A percentile compares a stretch with the other conserved stretches of the same genome.
These are phyloP conservation scores for Trichosurus vulpecula DNA, from an alignment of 2,797 vertebrate genomes.

Conservation along the genomic window DNA sequence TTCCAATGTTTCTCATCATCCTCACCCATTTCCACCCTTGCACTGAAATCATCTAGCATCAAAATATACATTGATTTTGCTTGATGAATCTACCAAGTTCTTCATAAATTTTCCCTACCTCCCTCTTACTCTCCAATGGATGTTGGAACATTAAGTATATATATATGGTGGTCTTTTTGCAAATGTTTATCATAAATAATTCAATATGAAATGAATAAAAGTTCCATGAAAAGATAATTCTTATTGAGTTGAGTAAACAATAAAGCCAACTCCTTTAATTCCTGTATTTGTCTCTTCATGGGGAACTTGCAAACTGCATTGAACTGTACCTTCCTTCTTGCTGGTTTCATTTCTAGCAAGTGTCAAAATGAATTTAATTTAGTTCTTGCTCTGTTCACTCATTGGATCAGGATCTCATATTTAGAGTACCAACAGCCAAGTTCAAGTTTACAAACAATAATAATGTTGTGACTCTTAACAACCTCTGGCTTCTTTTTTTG, in stretches of 20 bases:
- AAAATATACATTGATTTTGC: background rate
- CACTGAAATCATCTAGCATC: background rate
- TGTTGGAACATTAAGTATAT: background rate
- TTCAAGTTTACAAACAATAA: background rate
- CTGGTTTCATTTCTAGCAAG: background rate
- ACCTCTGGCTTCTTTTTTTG: background rate
- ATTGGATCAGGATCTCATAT: background rate
- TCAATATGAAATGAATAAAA: background rate
- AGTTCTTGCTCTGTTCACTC: background rate
- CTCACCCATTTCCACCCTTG: background rate
- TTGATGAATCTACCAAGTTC: background rate
- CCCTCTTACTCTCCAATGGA: background rate
- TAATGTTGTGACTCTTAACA: background rate
- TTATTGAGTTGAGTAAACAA: background rate
- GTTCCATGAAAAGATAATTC: background rate
- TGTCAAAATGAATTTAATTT: background rate
- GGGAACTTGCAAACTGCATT: background rate
- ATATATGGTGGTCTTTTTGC: background rate
- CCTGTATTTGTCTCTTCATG: background rate
- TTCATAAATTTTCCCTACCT: background rate
- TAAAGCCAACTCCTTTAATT: background rate
- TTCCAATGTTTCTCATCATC: background rate
- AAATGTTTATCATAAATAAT: background rate
- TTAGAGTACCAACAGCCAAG: background rate
- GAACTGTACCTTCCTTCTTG: background rate